Evolutionary conservation across 2,113 vertebrate species (phyloP).

Genomic region (Arvicanthis niloticus): DNA sequence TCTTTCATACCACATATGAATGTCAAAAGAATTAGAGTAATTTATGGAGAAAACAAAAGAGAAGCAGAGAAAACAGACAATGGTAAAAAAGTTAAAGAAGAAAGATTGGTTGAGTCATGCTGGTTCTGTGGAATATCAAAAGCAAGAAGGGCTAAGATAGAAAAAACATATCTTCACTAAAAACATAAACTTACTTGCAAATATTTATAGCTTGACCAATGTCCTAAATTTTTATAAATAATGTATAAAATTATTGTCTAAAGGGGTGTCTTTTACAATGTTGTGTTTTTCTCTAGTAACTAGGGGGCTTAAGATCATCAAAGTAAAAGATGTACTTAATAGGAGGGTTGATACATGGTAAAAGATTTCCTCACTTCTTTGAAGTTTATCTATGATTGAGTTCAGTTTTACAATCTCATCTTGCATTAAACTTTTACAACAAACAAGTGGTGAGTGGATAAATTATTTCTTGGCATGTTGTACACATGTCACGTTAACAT

Average conservation of each 20-base stretch:
- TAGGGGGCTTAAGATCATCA: background rate
- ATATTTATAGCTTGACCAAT: background rate
- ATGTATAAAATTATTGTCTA: background rate
- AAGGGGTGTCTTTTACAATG: background rate
- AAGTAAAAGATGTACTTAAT: background rate
- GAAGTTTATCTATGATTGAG: background rate
- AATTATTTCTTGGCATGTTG: background rate
- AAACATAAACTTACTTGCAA: background rate
- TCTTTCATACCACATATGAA: background rate
- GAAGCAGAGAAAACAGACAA: background rate
- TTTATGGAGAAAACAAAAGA: background rate
- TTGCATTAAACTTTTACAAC: background rate
- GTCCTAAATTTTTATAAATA: too few species aligned
- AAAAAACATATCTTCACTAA: background rate
- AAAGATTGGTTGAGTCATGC: background rate
- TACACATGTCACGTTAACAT: background rate
- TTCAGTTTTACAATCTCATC: background rate
- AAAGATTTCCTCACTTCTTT: background rate
- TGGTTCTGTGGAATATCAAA: background rate
- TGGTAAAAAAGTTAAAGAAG: background rate
- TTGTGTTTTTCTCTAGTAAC: background rate
- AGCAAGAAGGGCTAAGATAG: rapidly evolving
- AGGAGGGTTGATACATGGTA: background rate
- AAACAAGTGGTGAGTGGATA: background rate
- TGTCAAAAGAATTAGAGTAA: background rate